Evolutionary conservation across 2,888 invertebrate genomes (phyloP), one percentile per base, ranked within the genome.

Genomic region (Heliconius charithonia): DNA sequence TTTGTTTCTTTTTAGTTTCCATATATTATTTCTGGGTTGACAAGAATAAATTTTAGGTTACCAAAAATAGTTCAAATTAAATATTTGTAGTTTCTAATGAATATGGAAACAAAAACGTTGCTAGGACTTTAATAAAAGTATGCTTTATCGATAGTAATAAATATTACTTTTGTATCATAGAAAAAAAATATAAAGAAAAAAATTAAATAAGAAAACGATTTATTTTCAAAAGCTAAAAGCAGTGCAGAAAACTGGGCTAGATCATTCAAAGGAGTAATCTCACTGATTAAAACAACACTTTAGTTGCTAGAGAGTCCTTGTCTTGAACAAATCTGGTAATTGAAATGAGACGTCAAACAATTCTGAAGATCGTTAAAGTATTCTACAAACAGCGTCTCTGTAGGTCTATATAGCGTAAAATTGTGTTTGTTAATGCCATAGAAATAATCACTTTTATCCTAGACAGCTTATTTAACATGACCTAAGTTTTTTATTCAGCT

Each of bases 361-460:
- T 63, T 77, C 51, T 72, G 32, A 65, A 37, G 29, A 65, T 72
- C 51, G 65, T 65, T 65, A 72, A 72, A 45, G 25, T 63, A 25
- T 4, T 70, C 59, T 63, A 32, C 37, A 63, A 45, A 59, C 29
- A 77, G 65, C 56, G 12, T 45, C 29, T 78, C 67, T 22, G 59
- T 41, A 3, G 9, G n/a, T 51, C 13, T 59, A 32, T 56, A 29
- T 25, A 67, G n/a, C 10, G 62, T 59, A 22, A 79, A 79, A 63
- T 79, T 41, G 25, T 56, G 63, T 76, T 74, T 51, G 51, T 74
- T 27, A 45, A 27, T 29, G 22, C 69, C 27, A 76, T 76, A 63
- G 67, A 10, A 37, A 37, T 37, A 37, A 37, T 37, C 37, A 37
- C 37, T 37, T 10, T 37, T 37, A 37, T 37, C 37, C 10, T 37